These are phyloP conservation scores for Lampris megalopsis DNA, from an alignment of 2,113 vertebrate species.

Conservation along the genomic window DNA sequence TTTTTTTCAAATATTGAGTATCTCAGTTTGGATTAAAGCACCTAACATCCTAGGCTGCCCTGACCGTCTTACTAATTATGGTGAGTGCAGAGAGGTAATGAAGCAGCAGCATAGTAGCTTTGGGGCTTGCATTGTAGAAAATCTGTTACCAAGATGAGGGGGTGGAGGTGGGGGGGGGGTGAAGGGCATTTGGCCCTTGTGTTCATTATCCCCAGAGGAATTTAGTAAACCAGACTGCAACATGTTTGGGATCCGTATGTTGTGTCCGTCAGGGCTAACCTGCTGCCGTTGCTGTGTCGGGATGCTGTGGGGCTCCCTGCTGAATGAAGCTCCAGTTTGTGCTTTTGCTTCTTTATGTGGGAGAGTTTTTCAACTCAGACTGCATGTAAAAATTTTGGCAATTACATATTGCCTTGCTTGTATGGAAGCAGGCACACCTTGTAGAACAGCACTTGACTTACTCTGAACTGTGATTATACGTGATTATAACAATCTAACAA, in stretches of 20 bases:
- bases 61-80: neutral
- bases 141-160: conserved; percentile 18
- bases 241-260: conserved; percentile 57
- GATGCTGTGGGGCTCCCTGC: neutral
- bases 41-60: conserved; percentile 4
- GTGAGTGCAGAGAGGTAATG: conserved; percentile 28
- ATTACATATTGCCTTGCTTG: neutral
- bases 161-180: neutral
- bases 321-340: neutral
- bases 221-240: conserved; percentile 53
- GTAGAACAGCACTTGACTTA: neutral
- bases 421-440: neutral
- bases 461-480: neutral
- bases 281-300: conserved; percentile 25
- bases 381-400: neutral
- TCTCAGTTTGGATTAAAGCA: neutral
- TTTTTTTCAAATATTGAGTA: neutral
- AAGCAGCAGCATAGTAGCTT: conserved; percentile 28
- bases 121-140: conserved; percentile 27
- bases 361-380: neutral
- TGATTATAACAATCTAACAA: neutral
- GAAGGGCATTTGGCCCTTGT: conserved; percentile 32
- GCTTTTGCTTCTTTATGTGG: neutral
- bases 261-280: conserved; percentile 32
- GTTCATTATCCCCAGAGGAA: conserved; percentile 45